Base-by-base conservation (phyloP, 2,888 invertebrate species). In the Limnephilus marmoratus region DNA sequence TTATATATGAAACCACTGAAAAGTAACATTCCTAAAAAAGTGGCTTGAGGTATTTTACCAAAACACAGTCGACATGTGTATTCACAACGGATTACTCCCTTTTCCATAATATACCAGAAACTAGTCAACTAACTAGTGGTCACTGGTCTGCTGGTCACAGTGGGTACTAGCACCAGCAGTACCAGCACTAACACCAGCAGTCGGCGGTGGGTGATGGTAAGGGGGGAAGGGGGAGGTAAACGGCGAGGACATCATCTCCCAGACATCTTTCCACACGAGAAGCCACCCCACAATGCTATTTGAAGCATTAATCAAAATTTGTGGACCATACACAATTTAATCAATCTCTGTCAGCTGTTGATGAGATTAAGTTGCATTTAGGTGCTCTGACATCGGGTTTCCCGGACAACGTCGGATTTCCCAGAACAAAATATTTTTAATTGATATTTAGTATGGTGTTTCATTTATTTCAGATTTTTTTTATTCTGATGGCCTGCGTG, bases 251-350 rank as follows among this genome's bases (percentile, higher is more conserved):
- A 87, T 87, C 86, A 87, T 68, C 87, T 49, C 53, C 13, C 53
- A 45, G 81, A 41, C n/a, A 90, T 90, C 81, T 90, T 90, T 90
- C 90, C 82, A 82, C 90, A 3, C 53, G 82, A 90, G 37, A 41
- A 31, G 82, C 24, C 53, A 68, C 53, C 53, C 53, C 53, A 68
- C 53, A 68, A 68, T 68, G 24, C 53, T 68, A 68, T 68, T 68
- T 68, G 53, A 68, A 68, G 53, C 53, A 68, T 68, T 68, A 68
- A 68, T 68, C 53, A 68, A 18, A 68, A 18, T 68, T 68, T 68
- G 53, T 68, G 53, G 53, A 68, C 53, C 53, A 24, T 68, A 24
- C 53, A 68, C 24, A 68, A 68, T 68, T 68, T 68, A 68, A 68
- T 68, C 53, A 68, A 68, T 68, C 53, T 68, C 53, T 24, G 53